Evolutionary conservation across 2,113 vertebrate genomes (phyloP), one percentile per base, ranked within the genome.

Genomic region (Choloepus hoffmanni): DNA sequence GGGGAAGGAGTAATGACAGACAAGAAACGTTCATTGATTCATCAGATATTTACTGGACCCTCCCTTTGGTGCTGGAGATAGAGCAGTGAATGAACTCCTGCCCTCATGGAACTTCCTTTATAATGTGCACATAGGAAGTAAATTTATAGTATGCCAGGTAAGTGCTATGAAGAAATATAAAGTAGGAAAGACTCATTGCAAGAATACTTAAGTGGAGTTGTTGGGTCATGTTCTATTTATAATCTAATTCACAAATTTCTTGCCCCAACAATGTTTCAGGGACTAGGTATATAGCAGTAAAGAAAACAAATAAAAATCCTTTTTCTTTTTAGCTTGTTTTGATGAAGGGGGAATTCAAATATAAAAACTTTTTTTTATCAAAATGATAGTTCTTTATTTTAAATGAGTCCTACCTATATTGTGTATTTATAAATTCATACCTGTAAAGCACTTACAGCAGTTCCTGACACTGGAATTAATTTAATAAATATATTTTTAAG

Each of bases 311-410:
- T n/a, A n/a, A n/a, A n/a, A 84, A 70, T 65, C 4, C 23, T 65
- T 78, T 26, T 70, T 6, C 24, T n/a, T 88, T 60, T 19, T 48
- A 85, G 16, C 67, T 68, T 87, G 2, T 90, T 87, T 94, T 76
- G 28, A 53, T 74, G 15, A 53, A 12, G n/a, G 40, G 3, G 12
- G 1, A 28, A 62, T 91, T 74, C 15, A 96, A 24, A 68, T 82
- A 62, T 55, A 62, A 89, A 67, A 72, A 55, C n/a, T n/a, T 28
- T 60, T 28, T 43, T 30, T 86, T 90, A 60, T 43, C 87, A 89
- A 85, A 85, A 53, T 90, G 63, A 65, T 12, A 78, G 19, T 74
- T 92, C 7, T 30, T 67, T 70, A 30, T 84, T 92, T 85, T 95
- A 67, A 73, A 26, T 93, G 91, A 90, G 3, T 74, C 11, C 21